Conservation (phyloP, 2,888 invertebrate genomes). For the Pheosia tremula region DNA sequence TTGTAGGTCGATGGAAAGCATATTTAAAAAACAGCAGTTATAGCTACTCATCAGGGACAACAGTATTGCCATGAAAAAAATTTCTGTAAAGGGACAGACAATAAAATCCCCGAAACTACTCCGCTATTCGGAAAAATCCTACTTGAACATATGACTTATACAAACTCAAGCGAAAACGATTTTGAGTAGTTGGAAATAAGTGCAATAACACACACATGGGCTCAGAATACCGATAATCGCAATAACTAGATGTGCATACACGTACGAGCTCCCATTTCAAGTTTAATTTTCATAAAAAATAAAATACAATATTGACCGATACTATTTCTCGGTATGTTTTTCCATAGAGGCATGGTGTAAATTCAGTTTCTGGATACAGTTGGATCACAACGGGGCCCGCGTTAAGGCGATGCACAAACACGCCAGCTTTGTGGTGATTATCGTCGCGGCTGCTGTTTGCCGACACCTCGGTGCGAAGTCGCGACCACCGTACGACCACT, state of each 20-base stretch:
- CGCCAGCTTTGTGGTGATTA: constrained; percentile 78
- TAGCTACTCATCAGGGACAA: too few species aligned
- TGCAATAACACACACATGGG: neutral
- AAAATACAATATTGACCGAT: constrained; percentile 26
- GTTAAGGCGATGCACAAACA: constrained; percentile 71
- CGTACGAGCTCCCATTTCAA: constrained; percentile 8
- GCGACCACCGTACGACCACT: constrained; percentile 78
- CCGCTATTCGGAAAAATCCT: too few species aligned
- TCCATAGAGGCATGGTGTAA: constrained; percentile 45
- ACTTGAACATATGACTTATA: too few species aligned
- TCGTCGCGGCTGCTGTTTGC: constrained; percentile 76
- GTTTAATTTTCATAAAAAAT: constrained; percentile 15
- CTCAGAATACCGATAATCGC: constrained; percentile 9
- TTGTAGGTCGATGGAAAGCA: too few species aligned
- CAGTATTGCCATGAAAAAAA: too few species aligned
- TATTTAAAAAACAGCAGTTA: too few species aligned
- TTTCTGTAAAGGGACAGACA: too few species aligned
- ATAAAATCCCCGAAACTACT: too few species aligned
- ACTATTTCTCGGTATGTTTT: constrained; percentile 39
- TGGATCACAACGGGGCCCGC: constrained; percentile 49
- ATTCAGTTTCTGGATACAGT: constrained; percentile 51
- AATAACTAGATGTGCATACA: constrained; percentile 2
- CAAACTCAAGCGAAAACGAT: too few species aligned
- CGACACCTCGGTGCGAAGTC: constrained; percentile 79
- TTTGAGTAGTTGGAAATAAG: too few species aligned